phyloP scores from a whole-genome alignment of 2,113 vertebrate genomes.

The Coturnix japonica region DNA sequence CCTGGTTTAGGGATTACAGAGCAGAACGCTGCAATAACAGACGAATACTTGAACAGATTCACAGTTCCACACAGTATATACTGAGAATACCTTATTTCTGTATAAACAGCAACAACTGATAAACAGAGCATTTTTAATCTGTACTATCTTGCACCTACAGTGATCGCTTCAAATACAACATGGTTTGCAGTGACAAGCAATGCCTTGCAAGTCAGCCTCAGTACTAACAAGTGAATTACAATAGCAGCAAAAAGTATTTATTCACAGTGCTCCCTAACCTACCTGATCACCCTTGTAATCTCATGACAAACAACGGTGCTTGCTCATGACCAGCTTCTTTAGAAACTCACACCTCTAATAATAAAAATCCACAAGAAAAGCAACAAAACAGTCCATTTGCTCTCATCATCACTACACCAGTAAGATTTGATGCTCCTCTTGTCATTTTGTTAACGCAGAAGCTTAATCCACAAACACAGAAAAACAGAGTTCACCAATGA shows the following conservation, averaged over 20 bases:
- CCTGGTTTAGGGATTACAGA: background rate
- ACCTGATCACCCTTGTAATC: conserved; percentile 33
- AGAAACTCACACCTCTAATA: background rate
- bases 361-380: background rate
- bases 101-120: background rate
- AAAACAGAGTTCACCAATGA: background rate
- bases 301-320: background rate
- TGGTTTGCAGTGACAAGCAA: background rate
- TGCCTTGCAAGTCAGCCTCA: background rate
- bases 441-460: background rate
- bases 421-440: background rate
- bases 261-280: background rate
- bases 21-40: background rate
- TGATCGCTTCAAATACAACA: background rate
- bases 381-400: background rate
- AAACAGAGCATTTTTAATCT: background rate
- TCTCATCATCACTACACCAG: background rate
- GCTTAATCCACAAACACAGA: background rate
- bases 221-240: background rate
- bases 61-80: background rate
- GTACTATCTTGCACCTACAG: background rate
- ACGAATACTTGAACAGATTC: background rate
- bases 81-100: background rate
- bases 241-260: background rate
- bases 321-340: background rate